A percentile compares a stretch with the other conserved stretches of the same genome.
phyloP scores from a whole-genome alignment of 1,140 invertebrate species.

The Musca vetustissima region DNA sequence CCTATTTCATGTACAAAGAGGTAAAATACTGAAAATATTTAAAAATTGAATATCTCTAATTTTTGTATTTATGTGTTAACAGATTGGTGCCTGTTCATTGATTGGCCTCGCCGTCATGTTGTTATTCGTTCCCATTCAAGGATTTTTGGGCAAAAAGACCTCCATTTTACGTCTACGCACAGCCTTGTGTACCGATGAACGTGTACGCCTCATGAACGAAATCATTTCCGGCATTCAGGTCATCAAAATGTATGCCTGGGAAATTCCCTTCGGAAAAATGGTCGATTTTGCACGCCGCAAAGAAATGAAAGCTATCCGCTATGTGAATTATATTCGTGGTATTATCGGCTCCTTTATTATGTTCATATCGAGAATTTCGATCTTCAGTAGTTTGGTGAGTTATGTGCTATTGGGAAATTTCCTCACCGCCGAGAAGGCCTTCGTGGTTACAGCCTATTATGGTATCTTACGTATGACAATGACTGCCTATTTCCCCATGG shows the following conservation, averaged over 20 bases:
- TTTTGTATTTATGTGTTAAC: constrained; percentile 14
- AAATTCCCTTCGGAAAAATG: constrained; percentile 72
- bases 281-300: constrained; percentile 61
- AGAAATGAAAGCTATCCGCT: constrained; percentile 63
- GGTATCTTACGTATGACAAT: constrained; percentile 57
- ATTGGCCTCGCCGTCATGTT: constrained; percentile 78
- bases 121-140: constrained; percentile 82
- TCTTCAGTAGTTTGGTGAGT: constrained; percentile 75
- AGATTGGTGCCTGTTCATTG: constrained; percentile 61
- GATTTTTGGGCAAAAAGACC: constrained; percentile 70
- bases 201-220: constrained; percentile 9
- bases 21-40: constrained; percentile 41
- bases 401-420: constrained; percentile 68
- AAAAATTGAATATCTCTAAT: neutral
- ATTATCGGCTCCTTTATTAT: constrained; percentile 73
- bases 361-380: constrained; percentile 73
- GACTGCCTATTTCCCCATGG: constrained; percentile 69
- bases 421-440: constrained; percentile 67
- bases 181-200: constrained; percentile 57
- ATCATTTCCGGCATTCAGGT: constrained; percentile 72
- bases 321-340: constrained; percentile 70
- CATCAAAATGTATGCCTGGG: constrained; percentile 92
- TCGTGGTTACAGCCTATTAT: constrained; percentile 57
- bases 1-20: constrained; percentile 57
- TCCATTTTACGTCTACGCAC: constrained; percentile 67